Evolutionary conservation across 1,140 invertebrate species (phyloP).

Genomic region (Panagrolaimus sp.): DNA sequence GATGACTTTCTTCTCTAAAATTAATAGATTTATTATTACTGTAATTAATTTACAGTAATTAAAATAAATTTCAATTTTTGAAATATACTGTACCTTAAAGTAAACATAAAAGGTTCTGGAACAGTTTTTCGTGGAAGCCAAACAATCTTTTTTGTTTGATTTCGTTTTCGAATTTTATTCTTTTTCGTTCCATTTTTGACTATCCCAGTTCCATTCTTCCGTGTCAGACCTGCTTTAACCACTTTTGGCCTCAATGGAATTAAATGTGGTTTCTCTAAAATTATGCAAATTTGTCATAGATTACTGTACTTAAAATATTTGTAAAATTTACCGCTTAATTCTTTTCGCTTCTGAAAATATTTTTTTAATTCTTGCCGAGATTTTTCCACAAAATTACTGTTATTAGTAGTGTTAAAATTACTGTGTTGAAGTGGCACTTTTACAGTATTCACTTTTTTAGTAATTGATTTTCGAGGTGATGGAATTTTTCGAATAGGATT

Average conservation of each 20-base stretch:
- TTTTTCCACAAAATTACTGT: no score
- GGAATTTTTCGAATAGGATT: neutral
- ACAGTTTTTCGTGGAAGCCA: constrained; percentile 4
- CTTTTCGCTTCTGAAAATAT: neutral
- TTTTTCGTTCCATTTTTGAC: neutral
- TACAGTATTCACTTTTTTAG: neutral
- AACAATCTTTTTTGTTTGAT: neutral
- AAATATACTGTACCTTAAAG: neutral
- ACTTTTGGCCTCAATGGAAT: neutral
- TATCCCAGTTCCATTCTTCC: neutral
- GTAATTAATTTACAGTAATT: no score
- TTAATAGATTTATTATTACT: no score
- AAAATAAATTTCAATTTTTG: no score
- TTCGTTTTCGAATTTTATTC: neutral
- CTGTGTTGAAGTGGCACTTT: neutral
- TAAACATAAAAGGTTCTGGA: constrained; percentile 6
- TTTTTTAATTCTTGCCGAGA: neutral
- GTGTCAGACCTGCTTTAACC: neutral
- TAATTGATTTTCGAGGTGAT: neutral
- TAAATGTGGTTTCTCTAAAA: neutral
- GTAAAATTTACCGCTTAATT: neutral
- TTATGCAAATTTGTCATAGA: neutral
- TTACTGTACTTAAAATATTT: neutral
- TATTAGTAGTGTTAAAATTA: no score
- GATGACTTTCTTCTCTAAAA: neutral